Conservation (phyloP, 2,797 vertebrate genomes). For the Crocidura indochinensis region DNA sequence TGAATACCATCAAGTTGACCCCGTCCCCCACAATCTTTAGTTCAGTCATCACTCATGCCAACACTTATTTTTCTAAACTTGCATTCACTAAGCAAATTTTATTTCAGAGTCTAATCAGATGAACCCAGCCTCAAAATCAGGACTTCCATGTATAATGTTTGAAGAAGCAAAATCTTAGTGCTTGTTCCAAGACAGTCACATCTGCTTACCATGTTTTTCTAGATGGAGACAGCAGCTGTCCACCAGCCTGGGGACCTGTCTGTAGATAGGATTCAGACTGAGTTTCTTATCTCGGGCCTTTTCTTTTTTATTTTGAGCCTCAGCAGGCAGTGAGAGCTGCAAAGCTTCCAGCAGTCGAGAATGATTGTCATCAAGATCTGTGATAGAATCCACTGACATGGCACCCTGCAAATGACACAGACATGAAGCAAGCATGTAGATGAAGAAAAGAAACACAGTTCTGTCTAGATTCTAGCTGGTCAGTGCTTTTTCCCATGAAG, state of each 20-base stretch:
- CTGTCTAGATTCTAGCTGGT: background rate
- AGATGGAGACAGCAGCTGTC: slow-evolving; percentile 98
- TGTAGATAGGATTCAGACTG: slow-evolving; percentile 98
- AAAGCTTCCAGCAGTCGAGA: slow-evolving; percentile 97
- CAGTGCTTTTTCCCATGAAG: slow-evolving; percentile 2
- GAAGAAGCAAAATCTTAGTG: background rate
- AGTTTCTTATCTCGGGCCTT: slow-evolving; percentile 96
- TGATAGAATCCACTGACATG: slow-evolving; percentile 99
- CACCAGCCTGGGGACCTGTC: slow-evolving; percentile 97
- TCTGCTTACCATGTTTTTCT: slow-evolving; percentile 95
- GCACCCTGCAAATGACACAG: slow-evolving; percentile 93
- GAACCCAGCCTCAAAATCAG: slow-evolving; percentile 7
- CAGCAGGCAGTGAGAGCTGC: slow-evolving; percentile 97
- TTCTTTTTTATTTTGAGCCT: slow-evolving; percentile 95
- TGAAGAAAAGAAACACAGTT: background rate
- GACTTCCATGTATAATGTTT: background rate
- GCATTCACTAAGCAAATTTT: slow-evolving; percentile 34
- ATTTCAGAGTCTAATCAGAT: background rate
- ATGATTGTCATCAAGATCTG: slow-evolving; percentile 98
- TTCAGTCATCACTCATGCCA: slow-evolving; percentile 26
- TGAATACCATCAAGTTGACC: slow-evolving; percentile 14
- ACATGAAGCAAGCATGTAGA: background rate
- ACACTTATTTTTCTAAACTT: slow-evolving; percentile 17
- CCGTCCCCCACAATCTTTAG: background rate
- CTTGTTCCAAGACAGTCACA: slow-evolving; percentile 12